phyloP scores from a whole-genome alignment of 2,888 invertebrate genomes.

The Digitonthophagus gazella region DNA sequence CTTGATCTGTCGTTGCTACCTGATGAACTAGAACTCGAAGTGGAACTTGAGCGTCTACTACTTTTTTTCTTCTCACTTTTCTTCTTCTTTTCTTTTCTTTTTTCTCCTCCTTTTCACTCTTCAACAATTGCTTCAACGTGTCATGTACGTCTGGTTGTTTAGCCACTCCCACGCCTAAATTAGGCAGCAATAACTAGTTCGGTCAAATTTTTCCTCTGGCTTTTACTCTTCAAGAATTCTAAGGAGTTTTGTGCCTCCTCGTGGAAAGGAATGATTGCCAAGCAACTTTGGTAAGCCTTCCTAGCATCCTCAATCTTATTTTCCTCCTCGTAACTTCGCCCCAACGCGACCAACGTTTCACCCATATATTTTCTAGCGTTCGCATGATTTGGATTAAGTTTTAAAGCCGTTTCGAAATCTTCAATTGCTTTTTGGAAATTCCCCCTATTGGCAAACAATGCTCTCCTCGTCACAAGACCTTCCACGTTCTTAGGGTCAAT shows the following conservation, averaged over 20 bases:
- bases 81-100: slow-evolving; percentile 66
- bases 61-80: slow-evolving; percentile 64
- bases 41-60: slow-evolving; percentile 59
- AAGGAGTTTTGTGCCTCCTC: slow-evolving; percentile 83
- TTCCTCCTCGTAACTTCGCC: slow-evolving; percentile 84
- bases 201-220: slow-evolving; percentile 59
- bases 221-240: slow-evolving; percentile 74
- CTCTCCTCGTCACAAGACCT: slow-evolving; percentile 87
- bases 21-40: slow-evolving; percentile 50
- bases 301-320: slow-evolving; percentile 82
- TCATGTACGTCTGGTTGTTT: slow-evolving; percentile 59
- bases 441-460: slow-evolving; percentile 90
- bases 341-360: slow-evolving; percentile 87
- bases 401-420: slow-evolving; percentile 90
- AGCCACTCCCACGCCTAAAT: slow-evolving; percentile 55
- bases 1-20: slow-evolving; percentile 59
- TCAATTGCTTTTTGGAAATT: slow-evolving; percentile 91
- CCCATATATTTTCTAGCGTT: slow-evolving; percentile 94
- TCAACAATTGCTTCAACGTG: slow-evolving; percentile 62
- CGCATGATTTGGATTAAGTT: slow-evolving; percentile 83
- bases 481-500: slow-evolving; percentile 92
- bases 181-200: slow-evolving; percentile 64
- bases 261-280: slow-evolving; percentile 80
- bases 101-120: slow-evolving; percentile 54
- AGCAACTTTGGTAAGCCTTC: slow-evolving; percentile 80